Conservation (phyloP, 2,888 invertebrate species). For the Malacosoma neustria region DNA sequence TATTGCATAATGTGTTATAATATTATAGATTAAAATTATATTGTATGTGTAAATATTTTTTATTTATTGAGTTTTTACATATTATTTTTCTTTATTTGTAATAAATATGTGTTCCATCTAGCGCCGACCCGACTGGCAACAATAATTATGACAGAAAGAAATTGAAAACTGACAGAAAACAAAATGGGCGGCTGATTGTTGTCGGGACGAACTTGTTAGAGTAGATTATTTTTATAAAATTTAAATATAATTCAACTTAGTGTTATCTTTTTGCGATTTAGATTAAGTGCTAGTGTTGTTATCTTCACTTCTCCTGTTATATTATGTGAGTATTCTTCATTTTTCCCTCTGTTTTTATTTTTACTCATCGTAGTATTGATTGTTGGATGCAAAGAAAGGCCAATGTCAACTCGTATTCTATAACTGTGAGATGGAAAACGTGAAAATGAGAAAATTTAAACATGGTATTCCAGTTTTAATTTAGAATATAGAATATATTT, state of each 20-base stretch:
- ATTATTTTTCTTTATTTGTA: too few species aligned
- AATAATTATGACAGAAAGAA: slow-evolving; percentile 27
- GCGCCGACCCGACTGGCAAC: slow-evolving; percentile 19
- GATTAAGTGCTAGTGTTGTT: slow-evolving; percentile 33
- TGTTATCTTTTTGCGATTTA: slow-evolving; percentile 18
- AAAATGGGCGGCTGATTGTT: slow-evolving; percentile 50
- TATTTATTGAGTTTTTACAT: too few species aligned
- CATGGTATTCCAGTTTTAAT: too few species aligned
- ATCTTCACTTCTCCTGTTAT: slow-evolving; percentile 30
- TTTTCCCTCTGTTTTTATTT: slow-evolving; percentile 21
- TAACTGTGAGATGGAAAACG: slow-evolving; percentile 19
- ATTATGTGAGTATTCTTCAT: slow-evolving; percentile 37
- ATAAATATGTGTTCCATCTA: too few species aligned
- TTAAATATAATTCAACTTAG: slow-evolving; percentile 25
- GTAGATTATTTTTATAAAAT: slow-evolving; percentile 32
- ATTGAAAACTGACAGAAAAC: too few species aligned
- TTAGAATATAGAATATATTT: too few species aligned
- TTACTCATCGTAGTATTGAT: slow-evolving; percentile 47
- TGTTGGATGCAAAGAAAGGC: slow-evolving; percentile 47
- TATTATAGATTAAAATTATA: too few species aligned
- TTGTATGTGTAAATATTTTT: too few species aligned
- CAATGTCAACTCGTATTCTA: slow-evolving; percentile 63
- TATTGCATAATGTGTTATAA: too few species aligned
- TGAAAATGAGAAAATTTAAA: too few species aligned
- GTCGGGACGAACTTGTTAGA: slow-evolving; percentile 19